Evolutionary conservation across 2,888 invertebrate species (phyloP).

Genomic region (Archips xylosteana): DNA sequence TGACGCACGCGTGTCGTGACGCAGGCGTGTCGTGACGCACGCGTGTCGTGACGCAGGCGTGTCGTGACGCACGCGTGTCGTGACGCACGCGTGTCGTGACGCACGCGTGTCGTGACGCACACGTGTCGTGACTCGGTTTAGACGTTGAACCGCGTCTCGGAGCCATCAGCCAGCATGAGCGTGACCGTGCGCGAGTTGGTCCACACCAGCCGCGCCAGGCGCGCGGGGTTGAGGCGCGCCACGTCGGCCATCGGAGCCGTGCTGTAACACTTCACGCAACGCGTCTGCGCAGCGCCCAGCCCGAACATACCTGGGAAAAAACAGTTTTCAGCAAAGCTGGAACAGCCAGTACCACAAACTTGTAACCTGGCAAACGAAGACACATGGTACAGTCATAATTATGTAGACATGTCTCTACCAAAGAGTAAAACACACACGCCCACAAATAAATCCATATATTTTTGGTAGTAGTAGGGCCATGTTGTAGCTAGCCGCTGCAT

Average conservation of each 20-base stretch:
- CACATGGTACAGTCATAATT: too few relatives aligned
- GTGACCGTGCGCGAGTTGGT: slow-evolving; percentile 97
- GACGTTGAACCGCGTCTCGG: slow-evolving; percentile 88
- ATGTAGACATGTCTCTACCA: too few relatives aligned
- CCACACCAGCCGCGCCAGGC: slow-evolving; percentile 97
- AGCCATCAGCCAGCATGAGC: slow-evolving; percentile 97
- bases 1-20: background rate
- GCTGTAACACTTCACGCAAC: slow-evolving; percentile 97
- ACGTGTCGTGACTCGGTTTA: slow-evolving; percentile 47
- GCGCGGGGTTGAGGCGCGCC: slow-evolving; percentile 93
- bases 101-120: background rate
- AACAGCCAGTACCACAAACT: too few relatives aligned
- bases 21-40: background rate
- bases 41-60: background rate
- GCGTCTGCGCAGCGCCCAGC: slow-evolving; percentile 97
- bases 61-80: background rate
- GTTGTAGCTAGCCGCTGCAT: too few relatives aligned
- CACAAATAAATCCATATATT: too few relatives aligned
- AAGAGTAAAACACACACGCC: too few relatives aligned
- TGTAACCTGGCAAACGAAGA: too few relatives aligned
- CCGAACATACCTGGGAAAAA: slow-evolving; percentile 93
- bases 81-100: slow-evolving; percentile 1
- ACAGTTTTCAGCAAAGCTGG: too few relatives aligned
- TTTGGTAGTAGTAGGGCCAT: too few relatives aligned
- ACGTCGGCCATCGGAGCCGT: slow-evolving; percentile 97